Evolutionary conservation across 2,888 invertebrate genomes (phyloP).

Genomic region (Steinernema hermaphroditum): DNA sequence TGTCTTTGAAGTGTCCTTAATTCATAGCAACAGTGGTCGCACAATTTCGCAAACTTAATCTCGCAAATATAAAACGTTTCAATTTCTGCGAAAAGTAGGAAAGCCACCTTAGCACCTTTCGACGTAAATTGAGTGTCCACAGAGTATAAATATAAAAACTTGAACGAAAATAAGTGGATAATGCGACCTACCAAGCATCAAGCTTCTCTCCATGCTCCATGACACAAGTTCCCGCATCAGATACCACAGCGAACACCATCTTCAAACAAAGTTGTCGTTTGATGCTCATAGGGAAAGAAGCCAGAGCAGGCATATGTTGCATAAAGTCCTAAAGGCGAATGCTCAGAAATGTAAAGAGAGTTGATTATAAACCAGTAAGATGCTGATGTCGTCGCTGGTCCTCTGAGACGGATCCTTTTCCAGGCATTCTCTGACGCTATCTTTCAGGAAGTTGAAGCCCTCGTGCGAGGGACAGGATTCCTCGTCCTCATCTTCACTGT

Average conservation of each 20-base stretch:
- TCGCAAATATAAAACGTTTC: no score
- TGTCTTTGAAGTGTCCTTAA: no score
- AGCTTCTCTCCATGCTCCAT: constrained; percentile 98
- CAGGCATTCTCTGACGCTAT: constrained; percentile 92
- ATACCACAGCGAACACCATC: constrained; percentile 98
- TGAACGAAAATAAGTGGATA: constrained; percentile 25
- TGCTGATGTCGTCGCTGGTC: constrained; percentile 92
- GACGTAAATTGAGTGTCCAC: no score
- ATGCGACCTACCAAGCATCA: constrained; percentile 81
- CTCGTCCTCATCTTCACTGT: constrained; percentile 79
- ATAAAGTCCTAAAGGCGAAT: constrained; percentile 77
- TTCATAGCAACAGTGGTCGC: no score
- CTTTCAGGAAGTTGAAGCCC: constrained; percentile 73
- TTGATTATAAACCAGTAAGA: constrained; percentile 73
- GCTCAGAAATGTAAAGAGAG: neutral
- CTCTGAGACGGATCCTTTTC: constrained; percentile 95
- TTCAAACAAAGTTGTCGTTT: constrained; percentile 84
- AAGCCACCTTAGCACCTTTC: no score
- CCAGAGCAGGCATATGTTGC: constrained; percentile 80
- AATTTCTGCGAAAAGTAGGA: no score
- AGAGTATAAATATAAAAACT: neutral
- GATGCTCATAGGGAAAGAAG: constrained; percentile 93
- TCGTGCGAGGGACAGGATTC: constrained; percentile 65
- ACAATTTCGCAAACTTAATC: no score
- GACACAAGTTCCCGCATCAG: constrained; percentile 91